Percentiles rank a stretch among this genome's conserved stretches.
phyloP scores from a whole-genome alignment of 1,140 invertebrate species.

The Portunus trituberculatus region DNA sequence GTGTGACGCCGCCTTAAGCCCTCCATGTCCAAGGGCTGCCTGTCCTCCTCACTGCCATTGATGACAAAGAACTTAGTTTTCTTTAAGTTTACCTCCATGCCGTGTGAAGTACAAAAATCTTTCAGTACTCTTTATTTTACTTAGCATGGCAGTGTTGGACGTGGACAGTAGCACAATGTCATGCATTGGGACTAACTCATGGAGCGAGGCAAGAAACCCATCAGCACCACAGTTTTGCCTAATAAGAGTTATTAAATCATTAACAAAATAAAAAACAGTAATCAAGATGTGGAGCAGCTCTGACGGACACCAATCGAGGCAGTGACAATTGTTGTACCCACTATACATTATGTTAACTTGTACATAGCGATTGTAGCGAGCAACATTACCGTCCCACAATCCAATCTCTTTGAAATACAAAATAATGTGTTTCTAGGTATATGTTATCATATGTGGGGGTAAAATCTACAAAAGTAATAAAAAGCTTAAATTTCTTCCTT shows the following conservation, averaged over 20 bases:
- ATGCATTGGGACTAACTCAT: background rate
- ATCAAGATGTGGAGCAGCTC: background rate
- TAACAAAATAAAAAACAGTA: background rate
- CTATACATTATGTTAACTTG: background rate
- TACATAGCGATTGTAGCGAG: background rate
- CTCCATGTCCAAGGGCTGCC: background rate
- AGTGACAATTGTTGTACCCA: background rate
- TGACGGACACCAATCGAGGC: background rate
- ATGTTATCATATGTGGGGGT: background rate
- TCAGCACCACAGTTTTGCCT: background rate
- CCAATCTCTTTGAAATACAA: background rate
- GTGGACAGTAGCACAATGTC: background rate
- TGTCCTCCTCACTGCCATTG: background rate
- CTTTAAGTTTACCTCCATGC: background rate
- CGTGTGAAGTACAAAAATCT: background rate
- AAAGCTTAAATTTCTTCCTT: background rate
- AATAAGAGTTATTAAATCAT: background rate
- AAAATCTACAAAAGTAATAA: background rate
- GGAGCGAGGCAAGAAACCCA: background rate
- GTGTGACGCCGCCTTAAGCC: too few species aligned
- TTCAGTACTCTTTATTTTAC: background rate
- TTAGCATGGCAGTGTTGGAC: background rate
- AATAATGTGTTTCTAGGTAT: background rate
- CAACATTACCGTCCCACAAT: background rate
- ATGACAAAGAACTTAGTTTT: slow-evolving; percentile 28